Base-by-base conservation (phyloP, 2,113 vertebrate genomes). In the Murina feae region DNA sequence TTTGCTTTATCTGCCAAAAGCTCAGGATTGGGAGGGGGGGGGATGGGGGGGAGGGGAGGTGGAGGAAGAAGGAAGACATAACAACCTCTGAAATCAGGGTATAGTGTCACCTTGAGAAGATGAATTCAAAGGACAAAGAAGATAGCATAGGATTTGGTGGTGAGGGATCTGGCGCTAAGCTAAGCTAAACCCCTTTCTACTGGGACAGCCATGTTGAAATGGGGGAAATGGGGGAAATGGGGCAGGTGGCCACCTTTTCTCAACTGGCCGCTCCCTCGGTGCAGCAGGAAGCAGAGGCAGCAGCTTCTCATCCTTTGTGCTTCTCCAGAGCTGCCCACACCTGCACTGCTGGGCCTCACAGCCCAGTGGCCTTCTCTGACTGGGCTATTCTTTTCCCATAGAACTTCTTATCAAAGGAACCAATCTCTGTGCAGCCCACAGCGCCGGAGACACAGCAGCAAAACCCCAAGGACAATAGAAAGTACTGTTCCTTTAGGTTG, bases 341-440 rank as follows among this genome's bases (percentile, higher is more conserved):
- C 95, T 16, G 58, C 90, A 49, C 68, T 71, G 94, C 94, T 94
- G 94, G 93, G 97, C 90, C 69, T 49, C 92, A 74, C 60, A 63
- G 95, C 79, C 37, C 0, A 78, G 84, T 93, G 93, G 76, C 96
- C 90, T 86, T 72, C 96, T 96, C 95, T 97, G 95, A 97, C 66
- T 95, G 95, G 94, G 94, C 95, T 93, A 68, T 88, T 96, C 85
- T 95, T 88, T 90, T 94, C 95, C 55, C 44, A 65, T 80, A 82
- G 75, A 97, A 97, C 82, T 95, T 96, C 95, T 90, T 89, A 89
- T 97, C 97, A 90, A 97, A 96, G 85, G 95, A 95, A 81, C 96
- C 75, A 95, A 92, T 96, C 91, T 87, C 23, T 93, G 96, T 88
- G 94, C 90, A 92, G 89, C 55, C 89, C 93, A 39, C 78, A 65